Percentiles rank a stretch among this genome's conserved stretches.
Evolutionary conservation across 2,888 invertebrate species (phyloP).

Genomic region (Amphipoea lucens): DNA sequence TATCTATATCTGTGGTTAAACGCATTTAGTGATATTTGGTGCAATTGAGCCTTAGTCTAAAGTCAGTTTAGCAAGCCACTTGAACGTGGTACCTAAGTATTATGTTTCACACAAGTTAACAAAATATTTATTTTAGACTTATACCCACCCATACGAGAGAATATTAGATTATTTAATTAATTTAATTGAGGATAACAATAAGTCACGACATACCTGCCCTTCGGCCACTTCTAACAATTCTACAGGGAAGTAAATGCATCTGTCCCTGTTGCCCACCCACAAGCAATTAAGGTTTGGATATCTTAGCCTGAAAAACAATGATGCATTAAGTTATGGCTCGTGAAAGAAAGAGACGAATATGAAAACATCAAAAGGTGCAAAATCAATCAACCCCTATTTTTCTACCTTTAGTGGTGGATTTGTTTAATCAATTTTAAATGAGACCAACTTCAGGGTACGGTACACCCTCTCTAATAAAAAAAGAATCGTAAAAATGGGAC

Average conservation of each 20-base stretch:
- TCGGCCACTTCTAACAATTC: constrained; percentile 95
- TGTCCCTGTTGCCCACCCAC: constrained; percentile 93
- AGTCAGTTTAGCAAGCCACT: not conserved
- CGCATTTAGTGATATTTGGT: not conserved
- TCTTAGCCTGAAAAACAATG: constrained; percentile 75
- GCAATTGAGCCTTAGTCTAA: too few species aligned
- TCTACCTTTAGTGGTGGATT: not conserved
- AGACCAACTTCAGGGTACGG: too few species aligned
- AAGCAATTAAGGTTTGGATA: constrained; percentile 95
- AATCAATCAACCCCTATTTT: not conserved
- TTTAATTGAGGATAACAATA: not conserved
- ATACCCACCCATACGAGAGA: too few species aligned
- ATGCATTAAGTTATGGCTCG: not conserved
- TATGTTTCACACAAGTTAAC: not conserved
- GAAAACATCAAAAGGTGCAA: not conserved
- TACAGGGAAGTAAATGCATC: constrained; percentile 94
- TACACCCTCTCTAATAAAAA: not conserved
- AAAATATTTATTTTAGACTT: constrained; percentile 1
- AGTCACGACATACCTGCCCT: constrained; percentile 92
- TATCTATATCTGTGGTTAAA: not conserved
- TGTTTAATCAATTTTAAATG: not conserved
- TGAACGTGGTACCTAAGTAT: not conserved
- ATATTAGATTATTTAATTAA: not conserved
- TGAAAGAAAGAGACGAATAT: not conserved
- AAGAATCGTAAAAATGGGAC: not conserved